Evolutionary conservation across 2,113 vertebrate genomes (phyloP).

Genomic region (Dinomys branickii): DNA sequence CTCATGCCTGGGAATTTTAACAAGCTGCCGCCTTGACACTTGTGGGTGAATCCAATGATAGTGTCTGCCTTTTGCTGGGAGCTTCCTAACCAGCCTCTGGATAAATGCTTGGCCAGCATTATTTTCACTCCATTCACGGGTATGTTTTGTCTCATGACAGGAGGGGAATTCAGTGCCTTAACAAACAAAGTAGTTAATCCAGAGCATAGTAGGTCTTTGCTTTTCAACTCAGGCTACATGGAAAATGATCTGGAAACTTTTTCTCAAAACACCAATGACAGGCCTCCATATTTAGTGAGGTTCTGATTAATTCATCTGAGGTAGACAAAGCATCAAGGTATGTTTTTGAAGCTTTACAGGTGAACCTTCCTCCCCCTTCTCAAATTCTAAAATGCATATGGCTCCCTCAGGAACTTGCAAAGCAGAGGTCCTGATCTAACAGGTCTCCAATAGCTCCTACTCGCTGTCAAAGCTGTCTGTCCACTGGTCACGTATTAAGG

Average conservation of each 20-base stretch:
- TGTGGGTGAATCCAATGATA: neutral
- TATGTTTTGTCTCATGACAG: neutral
- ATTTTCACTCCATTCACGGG: neutral
- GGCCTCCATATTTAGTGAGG: neutral
- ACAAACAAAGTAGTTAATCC: neutral
- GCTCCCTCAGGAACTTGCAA: neutral
- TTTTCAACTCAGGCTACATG: neutral
- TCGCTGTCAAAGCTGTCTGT: neutral
- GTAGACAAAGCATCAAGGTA: neutral
- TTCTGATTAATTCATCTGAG: neutral
- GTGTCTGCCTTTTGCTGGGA: neutral
- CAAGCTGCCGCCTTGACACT: neutral
- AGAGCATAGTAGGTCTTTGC: neutral
- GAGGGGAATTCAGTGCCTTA: conserved; percentile 15
- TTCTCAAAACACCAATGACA: neutral
- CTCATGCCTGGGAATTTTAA: neutral
- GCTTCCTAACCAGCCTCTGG: neutral
- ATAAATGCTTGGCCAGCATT: neutral
- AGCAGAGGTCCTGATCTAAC: neutral
- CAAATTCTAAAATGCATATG: neutral
- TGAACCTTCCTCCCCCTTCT: neutral
- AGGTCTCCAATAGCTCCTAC: neutral
- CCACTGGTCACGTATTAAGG: neutral
- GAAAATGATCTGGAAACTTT: conserved; percentile 30
- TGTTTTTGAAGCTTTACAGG: neutral